phyloP scores from a whole-genome alignment of 2,797 vertebrate genomes.

The Anas capensis region DNA sequence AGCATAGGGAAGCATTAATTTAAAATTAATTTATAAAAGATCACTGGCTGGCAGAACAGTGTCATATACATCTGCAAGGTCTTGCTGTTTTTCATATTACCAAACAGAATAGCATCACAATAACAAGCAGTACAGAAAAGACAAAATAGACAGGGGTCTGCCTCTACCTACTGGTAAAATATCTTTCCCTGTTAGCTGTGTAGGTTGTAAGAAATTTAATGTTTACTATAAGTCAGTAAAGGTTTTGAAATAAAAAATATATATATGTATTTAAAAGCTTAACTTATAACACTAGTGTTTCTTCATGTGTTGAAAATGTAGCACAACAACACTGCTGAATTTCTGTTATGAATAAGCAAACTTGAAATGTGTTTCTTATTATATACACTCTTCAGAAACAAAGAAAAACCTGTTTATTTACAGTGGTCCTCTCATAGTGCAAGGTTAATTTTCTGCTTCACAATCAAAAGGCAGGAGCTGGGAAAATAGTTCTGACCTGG shows the following conservation, averaged over 20 bases:
- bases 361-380: background rate
- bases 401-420: background rate
- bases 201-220: background rate
- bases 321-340: background rate
- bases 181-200: background rate
- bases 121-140: background rate
- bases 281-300: background rate
- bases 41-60: background rate
- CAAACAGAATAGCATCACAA: background rate
- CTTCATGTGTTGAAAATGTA: background rate
- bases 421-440: background rate
- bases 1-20: background rate
- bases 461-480: background rate
- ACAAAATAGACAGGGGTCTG: background rate
- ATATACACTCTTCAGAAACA: background rate
- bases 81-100: background rate
- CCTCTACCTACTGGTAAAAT: background rate
- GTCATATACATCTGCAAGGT: background rate
- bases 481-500: background rate
- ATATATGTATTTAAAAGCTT: background rate
- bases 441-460: background rate
- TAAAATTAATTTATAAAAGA: constrained; percentile 22
- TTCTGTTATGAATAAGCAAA: background rate
- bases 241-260: background rate
- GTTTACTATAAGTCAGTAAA: background rate